A percentile compares a stretch with the other conserved stretches of the same genome.
Conservation (phyloP, 2,797 vertebrate genomes). For the Todus mexicanus region DNA sequence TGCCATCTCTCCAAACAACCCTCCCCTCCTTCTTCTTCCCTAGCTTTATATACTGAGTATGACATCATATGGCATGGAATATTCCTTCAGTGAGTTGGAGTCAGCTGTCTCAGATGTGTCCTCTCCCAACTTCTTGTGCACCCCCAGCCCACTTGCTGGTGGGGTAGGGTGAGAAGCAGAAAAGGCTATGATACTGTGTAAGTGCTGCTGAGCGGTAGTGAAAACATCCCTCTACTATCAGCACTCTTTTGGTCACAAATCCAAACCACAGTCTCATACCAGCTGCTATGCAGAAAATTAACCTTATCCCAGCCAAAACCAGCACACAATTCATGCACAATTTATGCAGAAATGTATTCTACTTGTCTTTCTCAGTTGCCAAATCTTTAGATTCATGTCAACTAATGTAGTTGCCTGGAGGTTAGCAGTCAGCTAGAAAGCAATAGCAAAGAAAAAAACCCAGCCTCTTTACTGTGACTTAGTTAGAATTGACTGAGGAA, state of each 20-base stretch:
- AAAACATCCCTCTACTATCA: background rate
- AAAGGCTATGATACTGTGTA: background rate
- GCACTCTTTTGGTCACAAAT: background rate
- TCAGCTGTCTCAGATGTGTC: background rate
- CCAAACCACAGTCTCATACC: background rate
- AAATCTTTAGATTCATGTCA: background rate
- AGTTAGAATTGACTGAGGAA: background rate
- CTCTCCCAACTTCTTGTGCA: background rate
- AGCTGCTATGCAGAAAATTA: background rate
- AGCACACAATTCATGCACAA: background rate
- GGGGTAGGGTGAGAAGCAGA: background rate
- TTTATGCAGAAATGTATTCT: background rate
- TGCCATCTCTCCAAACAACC: background rate
- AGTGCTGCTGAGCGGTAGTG: background rate
- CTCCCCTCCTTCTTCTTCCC: background rate
- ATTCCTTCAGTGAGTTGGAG: background rate
- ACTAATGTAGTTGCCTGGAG: background rate
- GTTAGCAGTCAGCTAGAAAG: background rate
- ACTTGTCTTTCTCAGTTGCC: background rate
- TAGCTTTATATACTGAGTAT: background rate
- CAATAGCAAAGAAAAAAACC: background rate
- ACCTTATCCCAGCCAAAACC: background rate
- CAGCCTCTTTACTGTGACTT: background rate
- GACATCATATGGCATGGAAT: background rate
- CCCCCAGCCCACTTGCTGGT: background rate